These are phyloP conservation scores for Monochamus alternatus DNA, from an alignment of 2,888 invertebrate species.

Conservation along the genomic window DNA sequence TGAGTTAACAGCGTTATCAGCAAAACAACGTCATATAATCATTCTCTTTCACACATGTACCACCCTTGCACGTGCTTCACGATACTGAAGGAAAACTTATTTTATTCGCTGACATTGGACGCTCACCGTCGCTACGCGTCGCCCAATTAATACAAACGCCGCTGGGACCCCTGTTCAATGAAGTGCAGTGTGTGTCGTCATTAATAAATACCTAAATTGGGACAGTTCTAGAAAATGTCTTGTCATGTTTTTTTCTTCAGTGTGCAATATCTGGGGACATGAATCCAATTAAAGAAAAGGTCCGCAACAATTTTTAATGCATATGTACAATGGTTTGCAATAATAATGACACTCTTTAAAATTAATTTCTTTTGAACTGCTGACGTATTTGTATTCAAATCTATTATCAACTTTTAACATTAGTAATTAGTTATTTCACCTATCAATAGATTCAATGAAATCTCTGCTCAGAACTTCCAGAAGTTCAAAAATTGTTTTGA, in stretches of 20 bases:
- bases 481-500: too few species aligned
- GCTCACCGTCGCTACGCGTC: constrained; percentile 57
- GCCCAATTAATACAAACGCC: constrained; percentile 56
- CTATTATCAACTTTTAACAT: too few species aligned
- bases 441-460: too few species aligned
- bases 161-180: constrained; percentile 21
- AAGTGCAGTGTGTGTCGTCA: constrained; percentile 15
- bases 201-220: constrained; percentile 4
- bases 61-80: constrained; percentile 32
- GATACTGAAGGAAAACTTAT: constrained; percentile 33
- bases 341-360: too few species aligned
- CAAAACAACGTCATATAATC: constrained; percentile 14
- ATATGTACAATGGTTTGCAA: too few species aligned
- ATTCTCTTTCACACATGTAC: constrained; percentile 8
- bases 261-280: too few species aligned
- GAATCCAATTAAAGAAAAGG: too few species aligned
- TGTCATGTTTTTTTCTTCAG: neutral
- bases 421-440: too few species aligned
- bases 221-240: neutral
- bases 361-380: too few species aligned
- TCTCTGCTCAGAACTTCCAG: too few species aligned
- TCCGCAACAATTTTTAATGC: too few species aligned
- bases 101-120: constrained; percentile 48
- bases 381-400: too few species aligned
- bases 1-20: neutral